A percentile compares a stretch with the other conserved stretches of the same genome.
Evolutionary conservation across 2,888 invertebrate species (phyloP).

Genomic region (Gibbula magus): DNA sequence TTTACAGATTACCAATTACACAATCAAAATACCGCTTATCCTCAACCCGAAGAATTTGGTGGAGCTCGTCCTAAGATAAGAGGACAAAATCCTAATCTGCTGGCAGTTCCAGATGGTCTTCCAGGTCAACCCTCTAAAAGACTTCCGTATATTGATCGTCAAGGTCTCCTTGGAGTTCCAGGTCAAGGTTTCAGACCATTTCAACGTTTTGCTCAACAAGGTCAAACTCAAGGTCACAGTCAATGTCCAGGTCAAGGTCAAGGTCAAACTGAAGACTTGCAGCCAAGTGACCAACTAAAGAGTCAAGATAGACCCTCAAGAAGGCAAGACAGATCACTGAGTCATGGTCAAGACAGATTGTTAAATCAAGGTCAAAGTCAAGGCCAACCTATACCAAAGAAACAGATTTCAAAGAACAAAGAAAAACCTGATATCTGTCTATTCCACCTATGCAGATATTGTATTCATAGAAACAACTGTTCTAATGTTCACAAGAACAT

Average conservation of each 20-base stretch:
- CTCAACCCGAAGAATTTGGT: not conserved
- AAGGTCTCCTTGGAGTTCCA: no score
- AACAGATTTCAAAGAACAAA: slow-evolving; percentile 12
- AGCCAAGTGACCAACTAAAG: not conserved
- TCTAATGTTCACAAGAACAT: slow-evolving; percentile 43
- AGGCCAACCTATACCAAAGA: not conserved
- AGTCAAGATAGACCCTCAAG: no score
- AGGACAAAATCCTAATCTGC: not conserved
- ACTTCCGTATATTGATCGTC: no score
- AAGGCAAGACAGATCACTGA: no score
- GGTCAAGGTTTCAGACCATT: no score
- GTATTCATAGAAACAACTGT: slow-evolving; percentile 47
- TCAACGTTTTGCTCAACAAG: no score
- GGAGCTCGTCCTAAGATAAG: not conserved
- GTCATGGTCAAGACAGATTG: no score
- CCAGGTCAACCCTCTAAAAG: no score
- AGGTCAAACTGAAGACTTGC: not conserved
- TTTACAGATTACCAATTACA: not conserved
- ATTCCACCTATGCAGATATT: slow-evolving; percentile 44
- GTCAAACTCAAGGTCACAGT: no score
- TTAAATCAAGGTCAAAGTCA: no score
- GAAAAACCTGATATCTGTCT: slow-evolving; percentile 42
- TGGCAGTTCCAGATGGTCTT: not conserved
- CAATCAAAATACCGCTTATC: not conserved
- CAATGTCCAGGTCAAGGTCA: not conserved